Conservation (phyloP, 2,888 invertebrate genomes). For the Carcina quercana region DNA sequence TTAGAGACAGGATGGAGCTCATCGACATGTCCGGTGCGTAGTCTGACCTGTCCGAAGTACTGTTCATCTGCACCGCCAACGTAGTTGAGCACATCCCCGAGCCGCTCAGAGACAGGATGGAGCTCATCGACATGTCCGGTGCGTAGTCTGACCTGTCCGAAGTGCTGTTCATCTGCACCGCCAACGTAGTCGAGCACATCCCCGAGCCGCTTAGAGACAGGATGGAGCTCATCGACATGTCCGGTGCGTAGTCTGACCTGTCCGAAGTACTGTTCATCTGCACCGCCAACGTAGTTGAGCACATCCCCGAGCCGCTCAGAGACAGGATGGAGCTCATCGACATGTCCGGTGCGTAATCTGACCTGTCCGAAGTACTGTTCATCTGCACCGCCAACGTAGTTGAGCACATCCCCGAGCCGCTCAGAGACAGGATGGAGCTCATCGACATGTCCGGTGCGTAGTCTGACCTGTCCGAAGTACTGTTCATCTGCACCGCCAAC, state of each 20-base stretch:
- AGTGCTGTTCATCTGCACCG: slow-evolving; percentile 98
- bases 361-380: slow-evolving; percentile 96
- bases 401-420: slow-evolving; percentile 97
- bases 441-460: slow-evolving; percentile 93
- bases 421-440: slow-evolving; percentile 98
- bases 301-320: slow-evolving; percentile 96
- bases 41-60: slow-evolving; percentile 96
- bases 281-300: slow-evolving; percentile 96
- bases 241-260: slow-evolving; percentile 87
- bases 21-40: slow-evolving; percentile 93
- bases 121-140: slow-evolving; percentile 98
- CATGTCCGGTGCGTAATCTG: slow-evolving; percentile 92
- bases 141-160: slow-evolving; percentile 90
- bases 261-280: slow-evolving; percentile 98
- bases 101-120: slow-evolving; percentile 97
- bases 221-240: slow-evolving; percentile 99
- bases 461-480: slow-evolving; percentile 91
- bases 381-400: slow-evolving; percentile 98
- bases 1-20: slow-evolving; percentile 98
- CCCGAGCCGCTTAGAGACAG: slow-evolving; percentile 97
- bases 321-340: slow-evolving; percentile 99
- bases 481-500: slow-evolving; percentile 99
- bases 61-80: slow-evolving; percentile 99
- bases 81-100: slow-evolving; percentile 96
- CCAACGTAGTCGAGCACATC: slow-evolving; percentile 95